A percentile compares a stretch with the other conserved stretches of the same genome.
Conservation (phyloP, 2,888 invertebrate genomes). For the Agrotis puta region DNA sequence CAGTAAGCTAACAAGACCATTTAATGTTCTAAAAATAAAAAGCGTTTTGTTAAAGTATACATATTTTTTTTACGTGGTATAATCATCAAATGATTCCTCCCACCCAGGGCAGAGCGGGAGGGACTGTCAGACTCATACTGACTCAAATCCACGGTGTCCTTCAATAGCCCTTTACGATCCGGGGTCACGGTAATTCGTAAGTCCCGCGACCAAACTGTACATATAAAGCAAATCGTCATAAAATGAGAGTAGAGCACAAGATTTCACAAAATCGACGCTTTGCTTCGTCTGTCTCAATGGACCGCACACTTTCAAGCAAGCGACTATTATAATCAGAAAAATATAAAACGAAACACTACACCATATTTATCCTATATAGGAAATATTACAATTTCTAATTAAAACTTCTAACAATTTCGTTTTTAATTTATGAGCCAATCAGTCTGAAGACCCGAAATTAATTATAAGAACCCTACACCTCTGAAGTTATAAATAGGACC, state of each 20-base stretch:
- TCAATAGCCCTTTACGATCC: too few relatives aligned
- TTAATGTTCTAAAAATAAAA: too few relatives aligned
- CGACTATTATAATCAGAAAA: background rate
- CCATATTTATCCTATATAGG: background rate
- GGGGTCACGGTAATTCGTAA: too few relatives aligned
- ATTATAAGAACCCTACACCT: conserved; percentile 30
- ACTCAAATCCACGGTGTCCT: too few relatives aligned
- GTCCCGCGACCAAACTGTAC: too few relatives aligned
- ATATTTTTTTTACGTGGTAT: too few relatives aligned
- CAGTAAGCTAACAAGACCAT: too few relatives aligned
- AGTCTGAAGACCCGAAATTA: conserved; percentile 31
- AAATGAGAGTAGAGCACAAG: background rate
- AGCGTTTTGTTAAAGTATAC: too few relatives aligned
- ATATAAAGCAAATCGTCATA: background rate
- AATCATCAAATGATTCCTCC: too few relatives aligned
- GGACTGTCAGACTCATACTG: too few relatives aligned
- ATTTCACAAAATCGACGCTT: conserved; percentile 9
- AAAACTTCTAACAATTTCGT: conserved; percentile 16
- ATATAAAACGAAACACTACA: background rate
- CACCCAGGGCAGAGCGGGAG: too few relatives aligned
- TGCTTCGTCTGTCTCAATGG: background rate
- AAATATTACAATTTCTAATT: conserved; percentile 19
- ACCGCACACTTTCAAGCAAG: background rate
- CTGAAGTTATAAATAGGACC: conserved; percentile 34
- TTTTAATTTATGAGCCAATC: conserved; percentile 24